phyloP scores from a whole-genome alignment of 2,113 vertebrate genomes.

The Phainopepla nitens region DNA sequence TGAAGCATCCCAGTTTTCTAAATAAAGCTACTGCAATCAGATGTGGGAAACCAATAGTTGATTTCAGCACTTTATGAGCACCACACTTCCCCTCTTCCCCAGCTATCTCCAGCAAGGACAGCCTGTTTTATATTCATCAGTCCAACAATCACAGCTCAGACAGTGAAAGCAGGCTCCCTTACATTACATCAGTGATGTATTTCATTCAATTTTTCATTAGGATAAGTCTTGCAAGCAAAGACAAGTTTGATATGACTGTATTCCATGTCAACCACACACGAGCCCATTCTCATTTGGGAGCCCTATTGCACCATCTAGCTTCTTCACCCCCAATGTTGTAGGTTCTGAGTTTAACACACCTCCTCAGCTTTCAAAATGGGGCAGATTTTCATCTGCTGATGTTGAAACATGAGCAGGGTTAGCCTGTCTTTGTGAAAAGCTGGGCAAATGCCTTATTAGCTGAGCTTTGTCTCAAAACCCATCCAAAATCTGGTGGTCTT shows the following conservation, averaged over 20 bases:
- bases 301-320: background rate
- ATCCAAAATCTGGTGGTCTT: background rate
- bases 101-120: background rate
- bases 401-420: background rate
- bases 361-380: background rate
- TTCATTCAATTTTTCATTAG: background rate
- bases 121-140: background rate
- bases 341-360: background rate
- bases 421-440: background rate
- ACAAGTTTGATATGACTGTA: background rate
- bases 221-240: background rate
- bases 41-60: background rate
- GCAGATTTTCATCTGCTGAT: background rate
- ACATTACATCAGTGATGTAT: background rate
- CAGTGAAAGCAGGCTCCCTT: background rate
- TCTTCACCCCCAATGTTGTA: background rate
- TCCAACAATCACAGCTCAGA: background rate
- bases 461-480: background rate
- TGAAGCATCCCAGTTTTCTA: background rate
- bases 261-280: accelerated
- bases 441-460: background rate
- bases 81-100: background rate
- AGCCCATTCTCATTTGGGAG: background rate
- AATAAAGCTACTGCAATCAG: background rate
- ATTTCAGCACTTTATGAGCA: background rate